These are phyloP conservation scores for Esox niger DNA, from an alignment of 2,113 vertebrate genomes.

Conservation along the genomic window DNA sequence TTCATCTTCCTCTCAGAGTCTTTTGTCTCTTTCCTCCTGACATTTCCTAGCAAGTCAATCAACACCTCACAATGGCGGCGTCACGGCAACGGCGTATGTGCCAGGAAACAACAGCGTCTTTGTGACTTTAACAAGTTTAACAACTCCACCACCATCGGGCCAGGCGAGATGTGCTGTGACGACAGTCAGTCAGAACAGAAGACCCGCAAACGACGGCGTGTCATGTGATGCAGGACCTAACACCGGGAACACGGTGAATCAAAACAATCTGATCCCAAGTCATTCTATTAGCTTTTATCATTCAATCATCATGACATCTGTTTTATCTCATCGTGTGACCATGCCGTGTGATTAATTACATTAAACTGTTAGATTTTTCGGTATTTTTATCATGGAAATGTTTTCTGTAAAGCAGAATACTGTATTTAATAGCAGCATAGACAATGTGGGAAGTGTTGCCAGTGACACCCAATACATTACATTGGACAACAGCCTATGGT, in stretches of 20 bases:
- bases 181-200: neutral
- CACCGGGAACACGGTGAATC: too few species aligned
- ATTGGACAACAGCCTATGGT: too few species aligned
- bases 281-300: neutral
- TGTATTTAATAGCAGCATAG: too few species aligned
- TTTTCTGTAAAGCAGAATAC: too few species aligned
- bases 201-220: conserved; percentile 12
- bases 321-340: too few species aligned
- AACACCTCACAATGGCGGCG: conserved; percentile 12
- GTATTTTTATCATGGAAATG: too few species aligned
- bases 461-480: too few species aligned
- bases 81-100: neutral
- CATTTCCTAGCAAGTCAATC: conserved; percentile 28
- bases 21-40: conserved; percentile 5
- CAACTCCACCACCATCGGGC: neutral
- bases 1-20: neutral
- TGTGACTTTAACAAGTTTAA: conserved; percentile 18
- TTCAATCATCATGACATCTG: too few species aligned
- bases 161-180: neutral
- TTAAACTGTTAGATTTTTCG: too few species aligned
- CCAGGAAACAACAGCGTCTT: conserved; percentile 10
- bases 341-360: too few species aligned
- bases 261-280: too few species aligned
- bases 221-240: conserved; percentile 4
- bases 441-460: too few species aligned